phyloP scores from a whole-genome alignment of 30 jellyfish, hydroid and myxozoan genomes.

The Aurelia sp. region DNA sequence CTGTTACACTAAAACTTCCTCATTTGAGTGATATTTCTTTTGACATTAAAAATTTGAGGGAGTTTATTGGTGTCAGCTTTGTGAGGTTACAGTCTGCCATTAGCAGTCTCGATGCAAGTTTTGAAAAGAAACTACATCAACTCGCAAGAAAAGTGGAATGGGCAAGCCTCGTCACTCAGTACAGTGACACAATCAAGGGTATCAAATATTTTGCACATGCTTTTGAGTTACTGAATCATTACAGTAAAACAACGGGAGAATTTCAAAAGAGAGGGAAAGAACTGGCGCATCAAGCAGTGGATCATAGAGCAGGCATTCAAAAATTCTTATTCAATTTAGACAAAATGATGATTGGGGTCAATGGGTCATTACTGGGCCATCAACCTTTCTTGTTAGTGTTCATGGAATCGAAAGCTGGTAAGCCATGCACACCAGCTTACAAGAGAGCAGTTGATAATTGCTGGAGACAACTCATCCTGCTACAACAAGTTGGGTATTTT shows the following conservation, averaged over 20 bases:
- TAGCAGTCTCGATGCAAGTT: neutral
- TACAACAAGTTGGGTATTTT: constrained; percentile 53
- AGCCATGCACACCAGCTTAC: constrained; percentile 38
- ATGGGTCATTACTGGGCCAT: constrained; percentile 17
- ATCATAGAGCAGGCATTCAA: constrained; percentile 3
- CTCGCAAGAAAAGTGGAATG: neutral
- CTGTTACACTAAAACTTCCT: constrained; percentile 10
- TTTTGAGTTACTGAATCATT: constrained; percentile 21
- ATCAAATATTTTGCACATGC: constrained; percentile 24
- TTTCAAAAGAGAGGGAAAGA: constrained; percentile 7
- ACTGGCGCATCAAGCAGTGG: constrained; percentile 11
- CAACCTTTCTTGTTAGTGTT: constrained; percentile 27
- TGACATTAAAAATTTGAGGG: constrained; percentile 23
- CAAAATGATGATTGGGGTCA: constrained; percentile 22
- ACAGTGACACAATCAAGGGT: neutral
- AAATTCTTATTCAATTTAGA: constrained; percentile 15
- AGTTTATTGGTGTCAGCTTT: constrained; percentile 8
- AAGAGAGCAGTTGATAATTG: constrained; percentile 29
- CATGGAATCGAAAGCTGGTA: constrained; percentile 41
- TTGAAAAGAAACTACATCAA: neutral
- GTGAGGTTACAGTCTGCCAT: neutral
- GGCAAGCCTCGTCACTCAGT: neutral
- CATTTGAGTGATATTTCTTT: constrained; percentile 13
- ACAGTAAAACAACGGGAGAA: neutral
- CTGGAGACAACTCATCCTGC: constrained; percentile 32